Conservation (phyloP, 2,113 vertebrate genomes). For the Tretioscincus oriximinensis region DNA sequence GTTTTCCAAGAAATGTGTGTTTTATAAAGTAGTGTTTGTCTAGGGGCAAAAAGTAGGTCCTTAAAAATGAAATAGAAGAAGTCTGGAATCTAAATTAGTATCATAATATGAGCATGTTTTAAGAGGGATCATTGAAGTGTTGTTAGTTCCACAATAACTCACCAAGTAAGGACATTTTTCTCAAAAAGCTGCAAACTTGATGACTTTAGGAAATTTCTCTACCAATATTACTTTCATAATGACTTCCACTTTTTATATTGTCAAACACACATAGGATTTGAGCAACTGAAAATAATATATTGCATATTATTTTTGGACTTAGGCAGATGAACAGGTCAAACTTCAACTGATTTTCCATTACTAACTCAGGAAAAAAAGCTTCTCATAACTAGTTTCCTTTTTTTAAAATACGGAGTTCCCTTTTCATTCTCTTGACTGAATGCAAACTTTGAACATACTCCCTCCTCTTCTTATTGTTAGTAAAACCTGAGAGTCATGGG, state of each 20-base stretch:
- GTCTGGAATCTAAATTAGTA: background rate
- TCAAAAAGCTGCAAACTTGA: background rate
- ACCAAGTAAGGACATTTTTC: background rate
- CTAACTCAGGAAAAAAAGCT: background rate
- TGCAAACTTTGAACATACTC: too few species aligned
- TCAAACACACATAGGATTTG: slow-evolving; percentile 23
- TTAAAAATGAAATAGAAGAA: slow-evolving; percentile 7
- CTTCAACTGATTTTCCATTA: background rate
- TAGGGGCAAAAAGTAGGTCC: background rate
- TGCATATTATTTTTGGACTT: slow-evolving; percentile 11
- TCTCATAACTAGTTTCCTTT: background rate
- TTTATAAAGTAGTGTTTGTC: background rate
- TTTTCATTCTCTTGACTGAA: too few species aligned
- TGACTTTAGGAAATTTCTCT: slow-evolving; percentile 9
- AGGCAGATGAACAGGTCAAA: slow-evolving; percentile 28
- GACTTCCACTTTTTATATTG: slow-evolving; percentile 23
- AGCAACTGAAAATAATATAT: slow-evolving; percentile 29
- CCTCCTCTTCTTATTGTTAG: too few species aligned
- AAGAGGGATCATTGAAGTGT: background rate
- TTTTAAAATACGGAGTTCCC: background rate
- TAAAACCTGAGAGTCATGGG: too few species aligned
- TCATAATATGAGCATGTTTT: background rate
- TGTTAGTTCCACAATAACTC: background rate
- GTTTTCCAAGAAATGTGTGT: slow-evolving; percentile 1
- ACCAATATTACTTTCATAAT: background rate